Percentiles rank a stretch among this genome's conserved stretches.
phyloP scores from a whole-genome alignment of 1,140 invertebrate species.

The Lepidurus couesii region DNA sequence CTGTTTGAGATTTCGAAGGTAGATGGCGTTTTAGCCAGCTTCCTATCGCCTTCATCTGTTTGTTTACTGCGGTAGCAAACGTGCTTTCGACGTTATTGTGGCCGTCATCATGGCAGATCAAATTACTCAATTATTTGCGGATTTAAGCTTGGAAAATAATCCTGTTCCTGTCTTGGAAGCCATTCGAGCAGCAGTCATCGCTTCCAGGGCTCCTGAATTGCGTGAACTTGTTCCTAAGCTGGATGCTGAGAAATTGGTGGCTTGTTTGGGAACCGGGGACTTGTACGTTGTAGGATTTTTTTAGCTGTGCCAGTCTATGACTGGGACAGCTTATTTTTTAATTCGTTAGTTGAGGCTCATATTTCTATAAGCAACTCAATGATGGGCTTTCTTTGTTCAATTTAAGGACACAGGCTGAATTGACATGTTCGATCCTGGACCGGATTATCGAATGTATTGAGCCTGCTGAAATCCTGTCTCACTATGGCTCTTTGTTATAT shows the following conservation, averaged over 20 bases:
- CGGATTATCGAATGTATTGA: background rate
- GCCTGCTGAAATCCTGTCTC: background rate
- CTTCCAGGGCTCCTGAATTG: background rate
- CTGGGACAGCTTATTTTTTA: too few relatives aligned
- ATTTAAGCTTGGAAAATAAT: constrained; percentile 9
- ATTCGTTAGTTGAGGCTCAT: too few relatives aligned
- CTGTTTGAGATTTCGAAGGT: too few relatives aligned
- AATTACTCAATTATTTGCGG: background rate
- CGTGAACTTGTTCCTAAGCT: constrained; percentile 15
- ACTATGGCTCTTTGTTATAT: background rate
- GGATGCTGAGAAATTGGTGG: background rate
- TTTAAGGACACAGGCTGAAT: background rate
- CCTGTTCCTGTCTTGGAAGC: background rate
- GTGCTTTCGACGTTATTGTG: background rate
- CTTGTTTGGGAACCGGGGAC: background rate
- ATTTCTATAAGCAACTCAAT: background rate
- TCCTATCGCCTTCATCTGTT: too few relatives aligned
- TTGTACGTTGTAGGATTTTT: background rate
- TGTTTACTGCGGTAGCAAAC: background rate
- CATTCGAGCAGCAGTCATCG: constrained; percentile 12
- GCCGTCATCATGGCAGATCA: background rate
- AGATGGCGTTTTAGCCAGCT: too few relatives aligned
- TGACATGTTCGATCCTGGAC: background rate
- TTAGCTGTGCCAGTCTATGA: too few relatives aligned
- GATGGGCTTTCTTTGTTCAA: background rate